These are phyloP conservation scores for Archaeoteleia sp. DNA, from an alignment of 2,888 invertebrate species.

Conservation along the genomic window DNA sequence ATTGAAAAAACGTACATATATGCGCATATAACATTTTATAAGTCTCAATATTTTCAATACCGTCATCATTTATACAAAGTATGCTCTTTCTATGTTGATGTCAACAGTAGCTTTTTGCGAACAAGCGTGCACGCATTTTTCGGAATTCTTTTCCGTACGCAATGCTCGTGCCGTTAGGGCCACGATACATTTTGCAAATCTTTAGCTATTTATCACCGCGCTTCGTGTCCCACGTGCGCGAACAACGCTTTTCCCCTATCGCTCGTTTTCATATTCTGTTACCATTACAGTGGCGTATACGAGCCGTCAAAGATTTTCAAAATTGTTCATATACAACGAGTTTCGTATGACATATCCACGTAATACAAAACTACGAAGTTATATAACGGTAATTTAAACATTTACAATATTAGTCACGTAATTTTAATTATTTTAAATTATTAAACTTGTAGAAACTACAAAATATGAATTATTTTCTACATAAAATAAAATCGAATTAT, in stretches of 20 bases:
- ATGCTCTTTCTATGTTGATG: conserved; percentile 23
- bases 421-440: no score
- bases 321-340: conserved; percentile 57
- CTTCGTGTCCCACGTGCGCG: conserved; percentile 48
- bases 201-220: conserved; percentile 69
- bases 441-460: no score
- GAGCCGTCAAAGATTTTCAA: conserved; percentile 61
- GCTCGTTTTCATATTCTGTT: conserved; percentile 62
- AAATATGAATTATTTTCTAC: no score
- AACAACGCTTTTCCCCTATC: conserved; percentile 49
- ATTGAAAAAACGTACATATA: no score
- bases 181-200: conserved; percentile 70
- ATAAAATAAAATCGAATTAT: no score
- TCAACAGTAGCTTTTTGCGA: conserved; percentile 27
- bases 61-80: conserved; percentile 19
- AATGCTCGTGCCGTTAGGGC: conserved; percentile 52
- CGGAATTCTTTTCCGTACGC: conserved; percentile 35
- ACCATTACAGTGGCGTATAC: conserved; percentile 55
- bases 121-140: conserved; percentile 32
- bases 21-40: neutral
- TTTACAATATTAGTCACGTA: no score
- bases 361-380: no score
- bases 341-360: conserved; percentile 3
- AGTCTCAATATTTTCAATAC: conserved; percentile 11
- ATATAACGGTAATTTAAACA: no score